Conservation (phyloP, 2,888 invertebrate genomes). For the Ypsolopha sequella region DNA sequence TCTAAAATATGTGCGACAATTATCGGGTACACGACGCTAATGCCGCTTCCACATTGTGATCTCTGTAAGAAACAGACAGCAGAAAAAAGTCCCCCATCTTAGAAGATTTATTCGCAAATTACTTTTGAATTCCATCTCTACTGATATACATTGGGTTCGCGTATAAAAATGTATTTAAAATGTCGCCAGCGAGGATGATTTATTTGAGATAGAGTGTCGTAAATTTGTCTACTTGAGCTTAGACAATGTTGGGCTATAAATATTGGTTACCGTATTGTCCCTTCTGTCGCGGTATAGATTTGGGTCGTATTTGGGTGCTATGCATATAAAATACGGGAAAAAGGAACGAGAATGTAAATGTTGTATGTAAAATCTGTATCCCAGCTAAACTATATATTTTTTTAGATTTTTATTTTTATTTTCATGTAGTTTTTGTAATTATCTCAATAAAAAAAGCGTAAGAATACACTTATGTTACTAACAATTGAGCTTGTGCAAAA, state of each 20-base stretch:
- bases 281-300: conserved; percentile 10
- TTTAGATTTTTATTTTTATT: too few species aligned
- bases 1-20: conserved; percentile 71
- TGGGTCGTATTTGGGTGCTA: conserved; percentile 16
- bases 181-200: conserved; percentile 60
- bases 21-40: conserved; percentile 67
- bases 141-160: conserved; percentile 44
- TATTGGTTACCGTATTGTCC: conserved; percentile 21
- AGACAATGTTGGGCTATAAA: conserved; percentile 52
- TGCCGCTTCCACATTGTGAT: conserved; percentile 58
- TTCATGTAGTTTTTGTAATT: too few species aligned
- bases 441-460: too few species aligned
- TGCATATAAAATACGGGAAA: conserved; percentile 19
- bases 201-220: conserved; percentile 54
- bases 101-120: conserved; percentile 69
- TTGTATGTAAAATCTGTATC: too few species aligned
- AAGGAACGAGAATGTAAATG: too few species aligned
- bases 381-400: too few species aligned
- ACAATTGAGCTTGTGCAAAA: too few species aligned
- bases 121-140: conserved; percentile 61
- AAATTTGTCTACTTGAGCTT: conserved; percentile 65
- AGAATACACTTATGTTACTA: too few species aligned
- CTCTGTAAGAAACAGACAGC: conserved; percentile 19
- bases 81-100: conserved; percentile 53
- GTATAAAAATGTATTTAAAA: conserved; percentile 71